A percentile compares a stretch with the other conserved stretches of the same genome.
phyloP scores from a whole-genome alignment of 2,888 invertebrate species.

The Minunthozetes semirufus region DNA sequence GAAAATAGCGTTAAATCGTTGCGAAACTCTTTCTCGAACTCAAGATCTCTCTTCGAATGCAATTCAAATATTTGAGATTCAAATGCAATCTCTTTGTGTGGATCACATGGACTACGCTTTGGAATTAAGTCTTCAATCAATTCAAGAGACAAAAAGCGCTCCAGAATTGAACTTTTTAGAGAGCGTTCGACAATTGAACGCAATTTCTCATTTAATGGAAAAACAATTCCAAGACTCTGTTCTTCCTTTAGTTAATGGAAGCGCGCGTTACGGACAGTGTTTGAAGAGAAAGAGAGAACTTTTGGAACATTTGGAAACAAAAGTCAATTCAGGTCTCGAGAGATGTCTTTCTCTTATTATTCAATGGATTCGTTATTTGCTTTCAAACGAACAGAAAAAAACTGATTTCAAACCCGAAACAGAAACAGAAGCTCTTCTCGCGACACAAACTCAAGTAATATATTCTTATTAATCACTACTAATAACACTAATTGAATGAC shows the following conservation, averaged over 20 bases:
- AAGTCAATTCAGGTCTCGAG: conserved; percentile 80
- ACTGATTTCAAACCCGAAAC: conserved; percentile 67
- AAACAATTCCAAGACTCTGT: conserved; percentile 85
- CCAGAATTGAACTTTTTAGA: conserved; percentile 85
- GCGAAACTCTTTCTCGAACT: conserved; percentile 61
- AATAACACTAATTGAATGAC: too few relatives aligned
- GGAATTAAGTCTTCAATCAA: conserved; percentile 77
- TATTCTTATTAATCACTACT: background rate
- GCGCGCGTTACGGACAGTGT: conserved; percentile 80
- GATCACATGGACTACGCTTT: conserved; percentile 96
- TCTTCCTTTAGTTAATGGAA: conserved; percentile 77
- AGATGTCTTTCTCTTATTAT: conserved; percentile 74
- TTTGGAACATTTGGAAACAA: conserved; percentile 79
- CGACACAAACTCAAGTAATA: conserved; percentile 62
- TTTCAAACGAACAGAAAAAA: conserved; percentile 89
- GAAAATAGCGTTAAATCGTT: conserved; percentile 79
- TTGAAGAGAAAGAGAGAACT: conserved; percentile 74
- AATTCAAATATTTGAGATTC: conserved; percentile 69
- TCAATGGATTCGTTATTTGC: conserved; percentile 80
- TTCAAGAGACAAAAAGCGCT: conserved; percentile 75
- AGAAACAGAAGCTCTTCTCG: conserved; percentile 52
- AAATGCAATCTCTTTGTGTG: conserved; percentile 72
- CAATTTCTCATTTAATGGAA: conserved; percentile 83
- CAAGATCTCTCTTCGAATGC: conserved; percentile 71
- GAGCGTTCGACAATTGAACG: conserved; percentile 83